phyloP scores from a whole-genome alignment of 64 coral and sea anemone genomes.

The Astreopora myriophthalma region DNA sequence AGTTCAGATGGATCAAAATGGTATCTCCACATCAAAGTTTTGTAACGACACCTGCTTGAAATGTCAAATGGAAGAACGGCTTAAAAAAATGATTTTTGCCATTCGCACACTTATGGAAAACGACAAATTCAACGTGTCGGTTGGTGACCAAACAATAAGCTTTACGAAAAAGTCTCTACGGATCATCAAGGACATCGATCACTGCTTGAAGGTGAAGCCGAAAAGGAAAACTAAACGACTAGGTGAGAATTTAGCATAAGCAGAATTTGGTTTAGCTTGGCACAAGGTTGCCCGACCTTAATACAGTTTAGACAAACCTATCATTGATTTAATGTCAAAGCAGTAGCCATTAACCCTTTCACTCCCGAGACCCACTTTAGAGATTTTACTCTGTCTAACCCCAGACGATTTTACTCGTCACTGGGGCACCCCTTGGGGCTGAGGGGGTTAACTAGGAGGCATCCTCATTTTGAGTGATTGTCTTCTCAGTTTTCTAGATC shows the following conservation, averaged over 20 bases:
- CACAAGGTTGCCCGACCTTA: too few species aligned
- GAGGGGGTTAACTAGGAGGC: too few species aligned
- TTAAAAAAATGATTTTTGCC: constrained; percentile 65
- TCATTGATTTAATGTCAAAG: too few species aligned
- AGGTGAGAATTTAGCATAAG: constrained; percentile 3
- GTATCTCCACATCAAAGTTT: constrained; percentile 36
- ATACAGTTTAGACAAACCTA: too few species aligned
- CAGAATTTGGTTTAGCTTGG: not conserved
- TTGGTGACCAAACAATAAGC: constrained; percentile 51
- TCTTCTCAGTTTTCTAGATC: too few species aligned
- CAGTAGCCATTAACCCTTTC: too few species aligned
- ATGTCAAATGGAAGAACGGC: constrained; percentile 74
- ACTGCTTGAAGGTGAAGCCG: constrained; percentile 3
- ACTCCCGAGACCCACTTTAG: too few species aligned
- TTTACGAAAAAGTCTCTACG: constrained; percentile 46
- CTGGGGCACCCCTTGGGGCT: too few species aligned
- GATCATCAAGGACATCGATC: not conserved
- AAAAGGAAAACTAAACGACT: constrained; percentile 49
- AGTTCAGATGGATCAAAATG: constrained; percentile 49
- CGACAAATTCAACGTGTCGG: constrained; percentile 68
- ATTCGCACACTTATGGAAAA: constrained; percentile 47
- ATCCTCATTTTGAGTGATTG: too few species aligned
- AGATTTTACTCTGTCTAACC: too few species aligned
- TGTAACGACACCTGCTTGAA: constrained; percentile 80
- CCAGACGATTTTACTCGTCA: too few species aligned